Percentiles rank a stretch among this genome's conserved stretches.
These are phyloP conservation scores for Megaustenia siamemsis DNA, from an alignment of 2,888 invertebrate genomes.

Conservation along the genomic window DNA sequence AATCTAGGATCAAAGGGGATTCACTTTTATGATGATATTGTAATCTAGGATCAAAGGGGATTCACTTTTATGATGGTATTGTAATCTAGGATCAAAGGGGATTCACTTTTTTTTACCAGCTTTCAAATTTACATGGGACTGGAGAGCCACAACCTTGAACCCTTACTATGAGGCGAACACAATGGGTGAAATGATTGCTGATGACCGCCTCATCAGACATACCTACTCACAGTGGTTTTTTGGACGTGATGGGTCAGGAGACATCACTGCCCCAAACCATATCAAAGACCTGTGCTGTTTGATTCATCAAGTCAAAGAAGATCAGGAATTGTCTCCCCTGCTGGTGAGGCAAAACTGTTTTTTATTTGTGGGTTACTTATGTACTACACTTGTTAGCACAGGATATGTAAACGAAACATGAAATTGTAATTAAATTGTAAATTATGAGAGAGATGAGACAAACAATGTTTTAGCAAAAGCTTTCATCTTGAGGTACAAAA, in stretches of 20 bases:
- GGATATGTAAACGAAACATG: too few species aligned
- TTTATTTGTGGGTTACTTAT: too few species aligned
- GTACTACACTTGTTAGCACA: too few species aligned
- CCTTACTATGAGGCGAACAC: conserved; percentile 94
- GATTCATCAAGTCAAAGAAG: conserved; percentile 83
- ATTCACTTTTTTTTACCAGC: conserved; percentile 11
- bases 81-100: too few species aligned
- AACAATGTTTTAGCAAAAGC: too few species aligned
- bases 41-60: too few species aligned
- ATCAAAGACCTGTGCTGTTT: conserved; percentile 81
- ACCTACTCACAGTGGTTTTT: conserved; percentile 92
- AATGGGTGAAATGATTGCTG: conserved; percentile 87
- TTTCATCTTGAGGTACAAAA: too few species aligned
- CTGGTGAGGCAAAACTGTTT: conserved; percentile 67
- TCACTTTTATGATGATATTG: too few species aligned
- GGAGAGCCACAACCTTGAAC: conserved; percentile 92
- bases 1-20: too few species aligned
- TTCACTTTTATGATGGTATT: too few species aligned
- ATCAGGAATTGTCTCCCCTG: conserved; percentile 58
- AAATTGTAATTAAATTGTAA: too few species aligned
- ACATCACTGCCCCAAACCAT: conserved; percentile 85
- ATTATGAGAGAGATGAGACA: too few species aligned
- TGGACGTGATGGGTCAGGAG: conserved; percentile 91
- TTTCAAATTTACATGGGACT: conserved; percentile 85
- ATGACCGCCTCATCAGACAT: conserved; percentile 89